A percentile compares a stretch with the other conserved stretches of the same genome.
Conservation (phyloP, 2,888 invertebrate genomes). For the Cyclophora punctaria region DNA sequence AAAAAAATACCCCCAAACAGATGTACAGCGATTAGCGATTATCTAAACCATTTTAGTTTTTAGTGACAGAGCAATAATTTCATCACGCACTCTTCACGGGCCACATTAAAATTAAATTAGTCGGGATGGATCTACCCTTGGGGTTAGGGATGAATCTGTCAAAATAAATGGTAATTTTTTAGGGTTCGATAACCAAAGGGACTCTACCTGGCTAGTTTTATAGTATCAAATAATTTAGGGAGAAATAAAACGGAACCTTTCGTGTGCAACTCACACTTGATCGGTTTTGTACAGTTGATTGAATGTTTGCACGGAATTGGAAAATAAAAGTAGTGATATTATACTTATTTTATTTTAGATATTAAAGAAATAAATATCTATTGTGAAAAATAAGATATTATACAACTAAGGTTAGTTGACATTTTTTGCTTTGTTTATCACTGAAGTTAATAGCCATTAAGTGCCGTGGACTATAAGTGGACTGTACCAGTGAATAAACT, state of each 20-base stretch:
- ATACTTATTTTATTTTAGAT: no score
- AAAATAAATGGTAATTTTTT: constrained; percentile 52
- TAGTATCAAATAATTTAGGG: no score
- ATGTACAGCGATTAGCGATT: constrained; percentile 44
- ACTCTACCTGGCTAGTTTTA: no score
- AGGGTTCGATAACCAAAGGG: neutral
- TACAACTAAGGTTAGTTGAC: no score
- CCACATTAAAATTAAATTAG: constrained; percentile 69
- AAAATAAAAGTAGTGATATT: constrained; percentile 38
- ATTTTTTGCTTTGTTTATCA: no score
- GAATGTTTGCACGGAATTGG: constrained; percentile 39
- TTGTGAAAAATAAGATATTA: no score
- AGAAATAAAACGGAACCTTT: neutral
- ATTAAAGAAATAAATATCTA: no score
- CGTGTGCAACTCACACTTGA: neutral
- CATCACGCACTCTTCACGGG: constrained; percentile 69
- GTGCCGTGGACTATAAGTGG: no score
- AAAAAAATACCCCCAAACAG: constrained; percentile 55
- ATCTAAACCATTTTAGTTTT: constrained; percentile 59
- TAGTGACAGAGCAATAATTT: constrained; percentile 68
- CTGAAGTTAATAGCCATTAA: no score
- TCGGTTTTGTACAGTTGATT: constrained; percentile 26
- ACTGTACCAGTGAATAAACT: no score
- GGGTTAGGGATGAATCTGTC: constrained; percentile 51
- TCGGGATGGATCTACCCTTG: constrained; percentile 45